Evolutionary conservation across 2,113 vertebrate species (phyloP).

Genomic region (Hydrolagus affinis): DNA sequence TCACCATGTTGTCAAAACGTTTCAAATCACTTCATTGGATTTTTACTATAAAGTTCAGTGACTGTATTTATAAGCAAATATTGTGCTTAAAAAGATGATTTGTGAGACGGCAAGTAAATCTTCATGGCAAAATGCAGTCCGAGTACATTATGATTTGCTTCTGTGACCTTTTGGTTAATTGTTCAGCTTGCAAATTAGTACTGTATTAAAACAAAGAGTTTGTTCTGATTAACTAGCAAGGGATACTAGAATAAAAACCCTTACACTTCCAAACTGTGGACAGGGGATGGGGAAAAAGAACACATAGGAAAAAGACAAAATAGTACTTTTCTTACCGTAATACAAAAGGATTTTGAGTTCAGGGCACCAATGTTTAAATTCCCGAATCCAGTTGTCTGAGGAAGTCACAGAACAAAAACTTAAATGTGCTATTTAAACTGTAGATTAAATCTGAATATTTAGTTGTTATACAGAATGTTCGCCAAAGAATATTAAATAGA

Average conservation of each 20-base stretch:
- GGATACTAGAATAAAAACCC: too few relatives aligned
- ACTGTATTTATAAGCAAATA: neutral
- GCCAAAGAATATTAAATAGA: neutral
- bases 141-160: neutral
- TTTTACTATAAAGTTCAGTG: neutral
- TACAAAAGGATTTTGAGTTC: slow-evolving; percentile 77
- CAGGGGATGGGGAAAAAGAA: neutral
- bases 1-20: too few relatives aligned
- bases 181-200: too few relatives aligned
- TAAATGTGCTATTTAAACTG: neutral
- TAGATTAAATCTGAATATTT: neutral
- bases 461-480: too few relatives aligned
- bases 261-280: neutral
- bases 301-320: neutral
- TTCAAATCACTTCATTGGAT: too few relatives aligned
- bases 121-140: neutral
- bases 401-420: slow-evolving; percentile 25
- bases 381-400: slow-evolving; percentile 93
- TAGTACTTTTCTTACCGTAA: slow-evolving; percentile 63
- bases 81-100: neutral
- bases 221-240: too few relatives aligned
- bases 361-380: slow-evolving; percentile 84
- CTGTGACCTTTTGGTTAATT: neutral
- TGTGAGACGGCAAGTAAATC: neutral
- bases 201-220: too few relatives aligned